Conservation (phyloP, 2,797 vertebrate species). For the Schizopygopsis malacanthus region DNA sequence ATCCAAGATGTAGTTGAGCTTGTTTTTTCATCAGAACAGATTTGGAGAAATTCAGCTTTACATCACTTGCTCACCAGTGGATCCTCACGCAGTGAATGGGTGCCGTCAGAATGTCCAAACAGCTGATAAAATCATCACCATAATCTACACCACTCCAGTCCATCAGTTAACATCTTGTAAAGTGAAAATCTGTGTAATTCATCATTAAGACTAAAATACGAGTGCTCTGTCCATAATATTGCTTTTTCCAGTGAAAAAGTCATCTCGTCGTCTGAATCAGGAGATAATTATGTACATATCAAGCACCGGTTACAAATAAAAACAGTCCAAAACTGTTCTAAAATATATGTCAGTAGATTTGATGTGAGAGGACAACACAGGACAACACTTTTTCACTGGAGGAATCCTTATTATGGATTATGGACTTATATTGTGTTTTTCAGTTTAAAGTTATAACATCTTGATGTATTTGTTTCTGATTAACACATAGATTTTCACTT, state of each 20-base stretch:
- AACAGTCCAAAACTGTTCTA: background rate
- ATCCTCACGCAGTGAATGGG: no score
- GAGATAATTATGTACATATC: background rate
- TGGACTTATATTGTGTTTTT: background rate
- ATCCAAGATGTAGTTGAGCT: background rate
- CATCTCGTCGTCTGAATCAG: no score
- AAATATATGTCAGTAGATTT: background rate
- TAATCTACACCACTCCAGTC: no score
- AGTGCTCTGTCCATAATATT: no score
- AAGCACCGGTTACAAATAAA: background rate
- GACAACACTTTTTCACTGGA: background rate
- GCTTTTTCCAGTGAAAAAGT: no score
- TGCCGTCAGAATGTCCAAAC: no score
- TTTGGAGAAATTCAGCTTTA: background rate
- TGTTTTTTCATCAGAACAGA: background rate
- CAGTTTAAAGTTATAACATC: background rate
- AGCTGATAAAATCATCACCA: no score
- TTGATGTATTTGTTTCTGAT: background rate
- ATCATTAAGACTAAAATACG: background rate
- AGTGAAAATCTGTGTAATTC: no score
- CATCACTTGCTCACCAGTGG: no score
- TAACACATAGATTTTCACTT: background rate
- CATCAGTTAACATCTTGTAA: no score
- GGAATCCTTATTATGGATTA: background rate
- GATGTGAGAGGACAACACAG: background rate